These are phyloP conservation scores for Ryuthela nishihirai DNA, from an alignment of 2,888 invertebrate species.

Conservation along the genomic window DNA sequence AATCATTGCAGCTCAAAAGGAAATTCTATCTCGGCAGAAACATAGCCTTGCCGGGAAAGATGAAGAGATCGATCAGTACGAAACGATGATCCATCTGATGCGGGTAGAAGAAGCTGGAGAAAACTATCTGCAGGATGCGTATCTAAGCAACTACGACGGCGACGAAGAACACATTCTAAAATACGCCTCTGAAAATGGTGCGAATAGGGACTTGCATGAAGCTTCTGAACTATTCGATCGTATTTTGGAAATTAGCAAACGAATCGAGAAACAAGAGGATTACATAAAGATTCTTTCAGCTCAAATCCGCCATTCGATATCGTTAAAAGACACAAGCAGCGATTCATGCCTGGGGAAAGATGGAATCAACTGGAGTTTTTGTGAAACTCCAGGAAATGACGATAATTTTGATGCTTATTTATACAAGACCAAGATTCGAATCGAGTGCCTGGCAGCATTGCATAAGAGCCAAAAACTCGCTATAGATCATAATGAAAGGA, in stretches of 20 bases:
- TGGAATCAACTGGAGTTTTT: no score
- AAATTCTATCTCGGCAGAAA: slow-evolving; percentile 56
- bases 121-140: slow-evolving; percentile 73
- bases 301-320: slow-evolving; percentile 14
- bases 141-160: slow-evolving; percentile 57
- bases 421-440: slow-evolving; percentile 5
- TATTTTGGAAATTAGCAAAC: slow-evolving; percentile 21
- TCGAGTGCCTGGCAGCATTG: slow-evolving; percentile 32
- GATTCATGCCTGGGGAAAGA: no score
- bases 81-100: slow-evolving; percentile 70
- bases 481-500: slow-evolving; percentile 46
- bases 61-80: slow-evolving; percentile 70
- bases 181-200: neutral
- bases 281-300: slow-evolving; percentile 35
- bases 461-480: slow-evolving; percentile 43
- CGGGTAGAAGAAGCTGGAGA: slow-evolving; percentile 70
- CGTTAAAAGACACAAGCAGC: slow-evolving; percentile 8
- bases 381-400: no score
- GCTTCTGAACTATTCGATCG: slow-evolving; percentile 6
- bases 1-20: slow-evolving; percentile 59
- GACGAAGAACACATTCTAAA: neutral
- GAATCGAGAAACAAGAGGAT: slow-evolving; percentile 40
- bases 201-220: slow-evolving; percentile 2
- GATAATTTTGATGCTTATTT: neutral
- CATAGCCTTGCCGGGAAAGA: slow-evolving; percentile 62